These are phyloP conservation scores for Apamea anceps DNA, from an alignment of 2,888 invertebrate species.

Conservation along the genomic window DNA sequence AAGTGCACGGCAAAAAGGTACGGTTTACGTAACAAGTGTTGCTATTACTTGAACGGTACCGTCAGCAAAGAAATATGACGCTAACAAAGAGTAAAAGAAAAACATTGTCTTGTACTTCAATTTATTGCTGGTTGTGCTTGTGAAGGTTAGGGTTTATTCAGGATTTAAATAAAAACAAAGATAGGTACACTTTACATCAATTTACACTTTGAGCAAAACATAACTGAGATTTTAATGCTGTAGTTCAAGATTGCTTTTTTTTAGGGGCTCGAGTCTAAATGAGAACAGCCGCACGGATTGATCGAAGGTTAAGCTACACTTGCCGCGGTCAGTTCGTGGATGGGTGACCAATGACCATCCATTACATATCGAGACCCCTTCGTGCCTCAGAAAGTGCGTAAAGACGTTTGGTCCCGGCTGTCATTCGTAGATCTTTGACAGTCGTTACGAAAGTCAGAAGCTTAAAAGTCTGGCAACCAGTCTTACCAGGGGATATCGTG, in stretches of 20 bases:
- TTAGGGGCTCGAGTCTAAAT: neutral
- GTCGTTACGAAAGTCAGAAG: neutral
- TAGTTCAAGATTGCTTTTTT: neutral
- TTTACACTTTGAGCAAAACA: neutral
- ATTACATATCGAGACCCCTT: neutral
- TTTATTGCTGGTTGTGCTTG: slow-evolving; percentile 1
- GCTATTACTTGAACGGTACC: slow-evolving; percentile 15
- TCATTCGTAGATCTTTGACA: neutral
- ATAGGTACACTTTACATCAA: no score
- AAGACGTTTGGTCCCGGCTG: neutral
- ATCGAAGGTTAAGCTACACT: neutral
- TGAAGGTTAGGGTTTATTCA: neutral
- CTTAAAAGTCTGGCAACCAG: neutral
- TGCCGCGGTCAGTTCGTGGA: neutral
- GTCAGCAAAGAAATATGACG: slow-evolving; percentile 22
- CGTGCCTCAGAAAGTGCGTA: neutral
- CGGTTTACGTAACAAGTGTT: slow-evolving; percentile 37
- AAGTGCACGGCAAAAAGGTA: slow-evolving; percentile 31
- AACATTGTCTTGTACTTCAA: slow-evolving; percentile 11
- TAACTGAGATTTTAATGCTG: neutral
- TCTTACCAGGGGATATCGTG: neutral
- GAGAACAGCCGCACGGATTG: neutral
- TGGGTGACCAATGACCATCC: neutral
- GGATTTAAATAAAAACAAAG: neutral
- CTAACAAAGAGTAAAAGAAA: slow-evolving; percentile 21